Percentiles rank a stretch among this genome's conserved stretches.
These are phyloP conservation scores for Aselliscus stoliczkanus DNA, from an alignment of 2,797 vertebrate species.

Conservation along the genomic window DNA sequence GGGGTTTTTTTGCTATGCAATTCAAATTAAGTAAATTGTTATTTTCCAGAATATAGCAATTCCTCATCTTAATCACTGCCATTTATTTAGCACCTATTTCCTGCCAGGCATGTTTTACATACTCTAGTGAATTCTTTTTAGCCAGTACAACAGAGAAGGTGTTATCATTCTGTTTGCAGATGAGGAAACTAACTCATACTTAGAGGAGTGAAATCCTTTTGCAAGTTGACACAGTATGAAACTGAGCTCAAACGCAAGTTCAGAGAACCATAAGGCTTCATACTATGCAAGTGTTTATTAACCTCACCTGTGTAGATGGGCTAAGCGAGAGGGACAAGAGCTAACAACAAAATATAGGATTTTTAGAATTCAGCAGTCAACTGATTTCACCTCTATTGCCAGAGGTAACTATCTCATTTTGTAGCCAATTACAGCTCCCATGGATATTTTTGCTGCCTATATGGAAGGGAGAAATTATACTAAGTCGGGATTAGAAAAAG, in stretches of 20 bases:
- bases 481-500: slow-evolving; percentile 62
- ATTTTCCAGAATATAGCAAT: neutral
- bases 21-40: slow-evolving; percentile 38
- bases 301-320: neutral
- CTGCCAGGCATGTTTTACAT: neutral
- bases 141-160: neutral
- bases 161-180: neutral
- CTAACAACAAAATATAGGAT: neutral
- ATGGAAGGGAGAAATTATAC: slow-evolving; percentile 52
- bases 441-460: slow-evolving; percentile 46
- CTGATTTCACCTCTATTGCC: slow-evolving; percentile 26
- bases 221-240: neutral
- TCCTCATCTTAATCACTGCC: neutral
- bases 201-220: neutral
- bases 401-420: slow-evolving; percentile 41
- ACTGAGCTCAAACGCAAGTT: neutral
- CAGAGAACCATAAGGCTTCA: neutral
- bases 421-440: slow-evolving; percentile 43
- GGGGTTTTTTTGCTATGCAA: neutral
- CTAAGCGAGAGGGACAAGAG: too few relatives aligned
- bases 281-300: neutral
- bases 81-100: neutral
- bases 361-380: slow-evolving; percentile 37
- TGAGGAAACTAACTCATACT: slow-evolving; percentile 15
- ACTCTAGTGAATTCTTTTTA: neutral